Conservation (phyloP, 2,888 invertebrate genomes). For the Muscina levida region DNA sequence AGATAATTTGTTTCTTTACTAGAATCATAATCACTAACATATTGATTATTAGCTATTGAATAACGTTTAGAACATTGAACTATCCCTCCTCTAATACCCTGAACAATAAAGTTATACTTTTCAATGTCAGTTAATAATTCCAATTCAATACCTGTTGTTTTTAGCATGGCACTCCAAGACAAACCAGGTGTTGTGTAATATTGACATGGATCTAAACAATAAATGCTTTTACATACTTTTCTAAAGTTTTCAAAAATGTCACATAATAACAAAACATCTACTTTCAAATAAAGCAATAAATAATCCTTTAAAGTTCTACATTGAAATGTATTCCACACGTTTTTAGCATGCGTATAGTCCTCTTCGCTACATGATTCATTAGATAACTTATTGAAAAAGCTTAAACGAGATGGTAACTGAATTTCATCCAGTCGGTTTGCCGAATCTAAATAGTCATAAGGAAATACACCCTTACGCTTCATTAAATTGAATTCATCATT, state of each 20-base stretch:
- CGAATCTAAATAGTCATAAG: neutral
- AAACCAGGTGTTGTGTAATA: conserved; percentile 60
- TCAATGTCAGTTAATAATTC: conserved; percentile 75
- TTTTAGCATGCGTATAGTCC: conserved; percentile 69
- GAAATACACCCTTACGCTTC: neutral
- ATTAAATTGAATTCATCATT: neutral
- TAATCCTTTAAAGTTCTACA: conserved; percentile 69
- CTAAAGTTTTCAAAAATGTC: conserved; percentile 75
- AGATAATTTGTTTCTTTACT: conserved; percentile 37
- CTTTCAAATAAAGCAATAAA: conserved; percentile 71
- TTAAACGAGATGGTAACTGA: neutral
- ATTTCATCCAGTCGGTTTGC: neutral
- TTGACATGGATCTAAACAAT: conserved; percentile 40
- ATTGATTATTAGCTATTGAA: conserved; percentile 75
- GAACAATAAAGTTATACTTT: conserved; percentile 72
- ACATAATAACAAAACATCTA: conserved; percentile 70
- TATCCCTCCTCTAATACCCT: conserved; percentile 72
- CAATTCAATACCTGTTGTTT: conserved; percentile 71
- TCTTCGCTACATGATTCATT: conserved; percentile 43
- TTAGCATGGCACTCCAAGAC: conserved; percentile 75
- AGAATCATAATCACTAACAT: conserved; percentile 69
- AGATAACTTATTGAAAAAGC: conserved; percentile 67
- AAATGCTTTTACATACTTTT: conserved; percentile 44
- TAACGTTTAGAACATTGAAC: conserved; percentile 72
- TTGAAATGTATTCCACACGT: conserved; percentile 69